phyloP scores from a whole-genome alignment of 1,140 invertebrate species.

The Papilio polyxenes region DNA sequence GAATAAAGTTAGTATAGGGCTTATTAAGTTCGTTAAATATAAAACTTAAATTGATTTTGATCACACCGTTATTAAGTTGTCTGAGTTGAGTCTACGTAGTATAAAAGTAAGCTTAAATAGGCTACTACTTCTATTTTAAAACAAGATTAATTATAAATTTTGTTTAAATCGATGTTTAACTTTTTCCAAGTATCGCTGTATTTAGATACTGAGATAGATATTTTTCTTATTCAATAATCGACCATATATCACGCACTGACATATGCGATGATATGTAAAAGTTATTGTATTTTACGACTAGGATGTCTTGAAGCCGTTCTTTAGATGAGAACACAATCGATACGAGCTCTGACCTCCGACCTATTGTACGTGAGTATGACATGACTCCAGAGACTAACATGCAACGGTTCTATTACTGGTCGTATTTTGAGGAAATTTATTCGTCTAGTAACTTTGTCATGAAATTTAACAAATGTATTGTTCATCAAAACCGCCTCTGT shows the following conservation, averaged over 20 bases:
- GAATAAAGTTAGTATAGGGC: not conserved
- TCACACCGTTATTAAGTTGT: not conserved
- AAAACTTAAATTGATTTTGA: not conserved
- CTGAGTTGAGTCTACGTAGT: no score
- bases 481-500: not conserved
- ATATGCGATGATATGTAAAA: not conserved
- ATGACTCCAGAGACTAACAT: not conserved
- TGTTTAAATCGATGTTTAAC: not conserved
- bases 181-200: no score
- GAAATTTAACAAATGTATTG: not conserved
- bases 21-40: not conserved
- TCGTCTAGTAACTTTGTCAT: not conserved
- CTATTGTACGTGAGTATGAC: slow-evolving; percentile 7
- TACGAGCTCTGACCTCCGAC: slow-evolving; percentile 18
- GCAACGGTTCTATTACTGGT: not conserved
- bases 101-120: no score
- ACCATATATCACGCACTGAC: not conserved
- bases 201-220: not conserved
- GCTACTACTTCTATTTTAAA: no score
- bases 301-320: slow-evolving; percentile 16
- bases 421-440: not conserved
- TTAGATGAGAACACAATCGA: slow-evolving; percentile 14
- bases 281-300: slow-evolving; percentile 18
- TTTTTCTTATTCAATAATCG: not conserved
- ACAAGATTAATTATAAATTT: no score